phyloP scores from a whole-genome alignment of 1,140 invertebrate genomes.

The Acromyrmex heyeri region DNA sequence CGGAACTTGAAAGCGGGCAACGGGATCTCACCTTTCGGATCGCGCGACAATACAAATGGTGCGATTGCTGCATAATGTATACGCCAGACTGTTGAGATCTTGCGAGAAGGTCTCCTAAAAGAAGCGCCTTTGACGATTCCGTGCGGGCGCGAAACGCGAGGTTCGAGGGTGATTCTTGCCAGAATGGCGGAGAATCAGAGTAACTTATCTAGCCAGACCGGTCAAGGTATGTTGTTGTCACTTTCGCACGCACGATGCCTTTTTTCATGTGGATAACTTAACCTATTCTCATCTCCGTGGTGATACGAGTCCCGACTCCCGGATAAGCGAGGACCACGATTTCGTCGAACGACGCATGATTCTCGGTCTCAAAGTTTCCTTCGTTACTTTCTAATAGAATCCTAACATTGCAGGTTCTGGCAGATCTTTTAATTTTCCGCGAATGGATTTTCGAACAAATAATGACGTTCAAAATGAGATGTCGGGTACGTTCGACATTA shows the following conservation, averaged over 20 bases:
- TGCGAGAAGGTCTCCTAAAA: conserved; percentile 81
- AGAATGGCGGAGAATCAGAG: conserved; percentile 85
- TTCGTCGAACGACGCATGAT: background rate
- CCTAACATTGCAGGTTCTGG: conserved; percentile 78
- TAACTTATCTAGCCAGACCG: conserved; percentile 83
- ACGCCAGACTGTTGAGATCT: conserved; percentile 77
- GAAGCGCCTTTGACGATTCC: conserved; percentile 77
- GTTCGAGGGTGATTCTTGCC: background rate
- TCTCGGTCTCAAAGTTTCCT: background rate
- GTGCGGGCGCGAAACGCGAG: background rate
- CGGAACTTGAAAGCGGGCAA: background rate
- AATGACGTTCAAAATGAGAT: conserved; percentile 84
- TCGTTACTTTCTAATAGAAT: background rate
- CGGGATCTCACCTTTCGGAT: conserved; percentile 22
- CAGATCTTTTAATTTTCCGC: conserved; percentile 83
- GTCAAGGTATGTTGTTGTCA: conserved; percentile 77
- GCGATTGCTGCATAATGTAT: conserved; percentile 70
- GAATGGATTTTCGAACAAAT: conserved; percentile 84
- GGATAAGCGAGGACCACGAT: background rate
- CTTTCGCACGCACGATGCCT: background rate
- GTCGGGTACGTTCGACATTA: conserved; percentile 73
- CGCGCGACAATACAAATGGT: conserved; percentile 76
- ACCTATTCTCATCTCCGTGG: conserved; percentile 41
- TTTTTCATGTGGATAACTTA: conserved; percentile 56
- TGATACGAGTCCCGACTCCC: background rate